A percentile compares a stretch with the other conserved stretches of the same genome.
phyloP scores from a whole-genome alignment of 2,797 vertebrate genomes.

The Squalus acanthias region DNA sequence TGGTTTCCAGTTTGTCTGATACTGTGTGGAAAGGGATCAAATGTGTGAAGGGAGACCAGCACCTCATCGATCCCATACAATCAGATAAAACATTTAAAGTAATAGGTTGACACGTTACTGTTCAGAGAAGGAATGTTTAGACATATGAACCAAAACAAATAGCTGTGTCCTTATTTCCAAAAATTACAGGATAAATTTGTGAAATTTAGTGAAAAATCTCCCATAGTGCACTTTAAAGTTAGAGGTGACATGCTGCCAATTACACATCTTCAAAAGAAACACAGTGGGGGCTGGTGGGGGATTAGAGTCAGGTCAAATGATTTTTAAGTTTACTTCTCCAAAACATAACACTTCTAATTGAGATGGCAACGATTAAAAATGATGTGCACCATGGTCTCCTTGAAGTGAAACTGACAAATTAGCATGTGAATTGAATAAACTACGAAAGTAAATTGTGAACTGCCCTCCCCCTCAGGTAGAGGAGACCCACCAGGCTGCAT shows the following conservation, averaged over 20 bases:
- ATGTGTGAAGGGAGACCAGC: background rate
- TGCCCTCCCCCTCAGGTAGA: background rate
- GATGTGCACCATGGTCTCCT: background rate
- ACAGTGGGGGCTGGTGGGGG: background rate
- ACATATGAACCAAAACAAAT: background rate
- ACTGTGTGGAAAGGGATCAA: background rate
- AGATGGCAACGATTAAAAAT: background rate
- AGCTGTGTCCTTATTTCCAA: background rate
- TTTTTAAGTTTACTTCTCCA: background rate
- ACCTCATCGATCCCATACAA: background rate
- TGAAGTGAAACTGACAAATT: background rate
- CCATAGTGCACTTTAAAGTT: background rate
- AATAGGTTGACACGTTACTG: background rate
- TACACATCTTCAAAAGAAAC: background rate
- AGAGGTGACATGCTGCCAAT: background rate
- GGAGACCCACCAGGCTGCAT: background rate
- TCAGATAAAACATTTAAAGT: background rate
- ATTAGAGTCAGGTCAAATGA: background rate
- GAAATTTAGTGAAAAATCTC: background rate
- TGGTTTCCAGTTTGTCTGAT: background rate
- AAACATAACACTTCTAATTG: background rate
- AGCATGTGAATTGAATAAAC: background rate
- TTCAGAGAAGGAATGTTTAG: conserved; percentile 42
- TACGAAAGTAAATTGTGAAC: background rate
- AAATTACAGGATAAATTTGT: background rate